Conservation (phyloP, 2,113 vertebrate species). For the Alectura lathami region DNA sequence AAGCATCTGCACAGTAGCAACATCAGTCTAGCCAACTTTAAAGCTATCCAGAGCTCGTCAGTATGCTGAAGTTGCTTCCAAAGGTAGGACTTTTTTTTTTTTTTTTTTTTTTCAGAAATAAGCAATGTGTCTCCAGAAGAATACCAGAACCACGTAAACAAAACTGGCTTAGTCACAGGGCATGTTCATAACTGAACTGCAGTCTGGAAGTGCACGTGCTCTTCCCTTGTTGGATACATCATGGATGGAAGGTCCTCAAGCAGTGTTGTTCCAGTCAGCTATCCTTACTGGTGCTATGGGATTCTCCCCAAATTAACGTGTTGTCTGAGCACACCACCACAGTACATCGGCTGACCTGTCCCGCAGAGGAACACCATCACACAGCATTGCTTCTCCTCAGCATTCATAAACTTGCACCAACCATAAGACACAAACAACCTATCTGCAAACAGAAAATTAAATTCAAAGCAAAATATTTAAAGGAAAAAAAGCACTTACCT, state of each 20-base stretch:
- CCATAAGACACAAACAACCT: neutral
- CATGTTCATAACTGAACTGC: neutral
- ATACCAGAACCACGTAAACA: neutral
- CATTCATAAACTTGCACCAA: neutral
- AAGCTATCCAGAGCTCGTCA: neutral
- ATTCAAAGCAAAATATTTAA: neutral
- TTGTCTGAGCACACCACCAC: neutral
- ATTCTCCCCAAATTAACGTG: neutral
- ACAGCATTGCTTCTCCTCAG: neutral
- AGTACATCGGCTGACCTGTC: neutral
- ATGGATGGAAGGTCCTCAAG: neutral
- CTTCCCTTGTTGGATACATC: neutral
- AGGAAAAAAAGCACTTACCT: slow-evolving; percentile 45
- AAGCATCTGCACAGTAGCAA: neutral
- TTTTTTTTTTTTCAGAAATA: neutral
- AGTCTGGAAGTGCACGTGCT: neutral
- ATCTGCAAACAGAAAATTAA: neutral
- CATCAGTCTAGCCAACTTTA: neutral
- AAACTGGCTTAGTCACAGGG: neutral
- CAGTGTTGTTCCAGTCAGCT: neutral
- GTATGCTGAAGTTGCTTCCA: neutral
- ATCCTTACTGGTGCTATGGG: neutral
- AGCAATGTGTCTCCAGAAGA: neutral
- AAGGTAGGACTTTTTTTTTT: neutral
- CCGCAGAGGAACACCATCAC: neutral